Conservation (phyloP, 2,888 invertebrate genomes). For the Drosophila koepferae region DNA sequence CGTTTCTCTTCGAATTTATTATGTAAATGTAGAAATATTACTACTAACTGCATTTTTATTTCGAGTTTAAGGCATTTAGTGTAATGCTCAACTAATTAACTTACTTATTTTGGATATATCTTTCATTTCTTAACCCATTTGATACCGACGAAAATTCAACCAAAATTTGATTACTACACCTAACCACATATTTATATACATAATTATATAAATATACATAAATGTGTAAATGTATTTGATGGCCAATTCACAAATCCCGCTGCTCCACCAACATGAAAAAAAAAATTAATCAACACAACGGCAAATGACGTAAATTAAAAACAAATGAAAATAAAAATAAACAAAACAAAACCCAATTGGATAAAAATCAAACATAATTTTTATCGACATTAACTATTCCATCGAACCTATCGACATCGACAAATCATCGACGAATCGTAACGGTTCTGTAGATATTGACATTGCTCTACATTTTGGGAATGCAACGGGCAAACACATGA, state of each 20-base stretch:
- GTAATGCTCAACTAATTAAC: conserved; percentile 43
- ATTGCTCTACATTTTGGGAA: conserved; percentile 59
- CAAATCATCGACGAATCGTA: conserved; percentile 30
- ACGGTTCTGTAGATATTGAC: conserved; percentile 56
- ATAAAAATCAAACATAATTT: conserved; percentile 32
- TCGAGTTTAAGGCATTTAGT: conserved; percentile 49
- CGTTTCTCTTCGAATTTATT: conserved; percentile 53
- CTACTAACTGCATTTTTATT: conserved; percentile 64
- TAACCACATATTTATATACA: conserved; percentile 41
- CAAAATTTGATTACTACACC: conserved; percentile 38
- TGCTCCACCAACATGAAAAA: conserved; percentile 46
- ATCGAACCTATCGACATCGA: conserved; percentile 26
- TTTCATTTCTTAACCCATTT: conserved; percentile 48
- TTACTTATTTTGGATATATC: conserved; percentile 55
- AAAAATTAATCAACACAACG: conserved; percentile 13
- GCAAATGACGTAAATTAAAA: conserved; percentile 24
- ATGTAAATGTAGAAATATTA: conserved; percentile 42
- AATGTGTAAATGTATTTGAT: conserved; percentile 47
- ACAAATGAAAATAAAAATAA: too few species aligned
- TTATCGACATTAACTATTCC: conserved; percentile 42
- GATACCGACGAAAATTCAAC: conserved; percentile 40
- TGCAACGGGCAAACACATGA: conserved; percentile 72
- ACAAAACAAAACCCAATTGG: conserved; percentile 48
- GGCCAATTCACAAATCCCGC: conserved; percentile 61
- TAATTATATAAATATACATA: conserved; percentile 39